Evolutionary conservation across 2,113 vertebrate species (phyloP).

Genomic region (Otocyon megalotis): DNA sequence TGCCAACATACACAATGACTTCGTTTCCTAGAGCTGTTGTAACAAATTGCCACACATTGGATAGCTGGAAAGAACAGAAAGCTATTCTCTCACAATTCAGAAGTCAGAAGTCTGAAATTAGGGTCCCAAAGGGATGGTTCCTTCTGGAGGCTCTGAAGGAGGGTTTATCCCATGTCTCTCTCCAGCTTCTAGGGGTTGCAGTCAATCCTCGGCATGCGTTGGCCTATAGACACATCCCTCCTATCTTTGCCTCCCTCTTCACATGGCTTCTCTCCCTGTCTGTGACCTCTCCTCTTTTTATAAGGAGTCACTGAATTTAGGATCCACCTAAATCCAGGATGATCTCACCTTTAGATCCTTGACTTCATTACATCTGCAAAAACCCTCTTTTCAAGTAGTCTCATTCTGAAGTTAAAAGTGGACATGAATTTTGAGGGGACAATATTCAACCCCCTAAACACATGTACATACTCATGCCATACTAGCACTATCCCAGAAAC

Average conservation of each 20-base stretch:
- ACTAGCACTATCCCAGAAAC: neutral
- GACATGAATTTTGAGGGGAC: too few species aligned
- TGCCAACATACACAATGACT: neutral
- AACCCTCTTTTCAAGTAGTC: neutral
- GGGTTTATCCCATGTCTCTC: too few species aligned
- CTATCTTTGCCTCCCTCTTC: neutral
- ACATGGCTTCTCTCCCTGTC: neutral
- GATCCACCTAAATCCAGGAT: neutral
- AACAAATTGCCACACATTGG: neutral
- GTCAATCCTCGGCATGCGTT: neutral
- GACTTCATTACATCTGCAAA: neutral
- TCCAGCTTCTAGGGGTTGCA: too few species aligned
- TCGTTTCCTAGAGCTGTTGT: neutral
- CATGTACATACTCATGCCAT: too few species aligned
- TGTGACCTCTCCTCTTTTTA: neutral
- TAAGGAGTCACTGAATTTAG: neutral
- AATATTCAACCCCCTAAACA: neutral
- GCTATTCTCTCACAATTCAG: neutral
- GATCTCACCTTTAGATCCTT: neutral
- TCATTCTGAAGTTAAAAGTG: neutral
- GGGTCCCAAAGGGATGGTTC: neutral
- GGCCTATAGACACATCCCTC: rapidly evolving
- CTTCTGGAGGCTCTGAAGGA: neutral
- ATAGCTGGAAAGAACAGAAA: neutral
- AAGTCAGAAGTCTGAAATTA: neutral